A percentile compares a stretch with the other conserved stretches of the same genome.
Evolutionary conservation across 2,797 vertebrate genomes (phyloP).

Genomic region (Poeciliopsis turneri): DNA sequence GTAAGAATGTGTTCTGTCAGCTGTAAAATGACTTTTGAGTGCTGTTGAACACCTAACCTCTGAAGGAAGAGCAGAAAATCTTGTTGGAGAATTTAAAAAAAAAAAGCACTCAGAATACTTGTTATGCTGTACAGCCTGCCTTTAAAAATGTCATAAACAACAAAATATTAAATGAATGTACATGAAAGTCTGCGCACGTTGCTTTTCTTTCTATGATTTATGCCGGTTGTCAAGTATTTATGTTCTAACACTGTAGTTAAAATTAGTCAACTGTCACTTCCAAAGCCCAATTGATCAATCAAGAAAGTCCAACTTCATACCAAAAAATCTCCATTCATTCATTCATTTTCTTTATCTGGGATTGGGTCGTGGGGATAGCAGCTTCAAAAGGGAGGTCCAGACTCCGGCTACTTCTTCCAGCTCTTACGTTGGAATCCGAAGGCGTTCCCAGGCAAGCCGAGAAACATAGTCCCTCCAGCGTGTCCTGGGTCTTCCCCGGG

Average conservation of each 20-base stretch:
- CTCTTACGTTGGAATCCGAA: too few species aligned
- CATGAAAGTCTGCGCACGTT: slow-evolving; percentile 34
- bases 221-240: background rate
- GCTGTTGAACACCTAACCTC: slow-evolving; percentile 42
- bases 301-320: background rate
- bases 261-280: background rate
- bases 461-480: too few species aligned
- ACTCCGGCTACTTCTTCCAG: too few species aligned
- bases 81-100: slow-evolving; percentile 48
- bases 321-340: background rate
- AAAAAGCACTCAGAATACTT: slow-evolving; percentile 69
- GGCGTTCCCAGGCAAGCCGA: too few species aligned
- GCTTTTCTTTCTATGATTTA: background rate
- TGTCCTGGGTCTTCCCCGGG: too few species aligned
- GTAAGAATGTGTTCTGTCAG: slow-evolving; percentile 61
- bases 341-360: too few species aligned
- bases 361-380: too few species aligned
- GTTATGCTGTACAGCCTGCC: slow-evolving; percentile 75
- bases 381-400: too few species aligned
- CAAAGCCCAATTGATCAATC: background rate
- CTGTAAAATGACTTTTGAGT: slow-evolving; percentile 58
- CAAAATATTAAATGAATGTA: slow-evolving; percentile 79
- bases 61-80: slow-evolving; percentile 43
- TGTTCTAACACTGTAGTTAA: background rate
- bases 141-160: slow-evolving; percentile 66